Evolutionary conservation across 2,888 invertebrate genomes (phyloP).

Genomic region (Alloplasta piceator): DNA sequence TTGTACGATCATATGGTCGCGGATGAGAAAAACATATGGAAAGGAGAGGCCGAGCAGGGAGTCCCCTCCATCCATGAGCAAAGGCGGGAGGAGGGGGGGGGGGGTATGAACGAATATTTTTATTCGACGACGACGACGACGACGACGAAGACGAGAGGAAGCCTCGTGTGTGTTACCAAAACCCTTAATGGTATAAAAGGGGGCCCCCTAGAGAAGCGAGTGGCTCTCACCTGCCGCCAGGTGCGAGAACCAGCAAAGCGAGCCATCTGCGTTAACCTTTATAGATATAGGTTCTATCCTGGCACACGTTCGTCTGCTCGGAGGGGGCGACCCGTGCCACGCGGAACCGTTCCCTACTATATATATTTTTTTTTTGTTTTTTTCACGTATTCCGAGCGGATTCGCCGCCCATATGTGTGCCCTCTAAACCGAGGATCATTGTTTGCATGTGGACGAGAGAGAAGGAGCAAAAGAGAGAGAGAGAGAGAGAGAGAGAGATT

Average conservation of each 20-base stretch:
- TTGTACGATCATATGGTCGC: conserved; percentile 55
- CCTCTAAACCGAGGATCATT: conserved; percentile 28
- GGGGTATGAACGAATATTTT: conserved; percentile 18
- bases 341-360: conserved; percentile 74
- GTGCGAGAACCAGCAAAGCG: conserved; percentile 72
- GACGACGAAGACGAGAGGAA: conserved; percentile 20
- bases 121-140: conserved; percentile 16
- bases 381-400: conserved; percentile 50
- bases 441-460: not conserved
- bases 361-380: conserved; percentile 25
- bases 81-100: not conserved
- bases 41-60: conserved; percentile 19
- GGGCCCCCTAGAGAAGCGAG: conserved; percentile 70
- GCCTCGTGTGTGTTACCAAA: conserved; percentile 45
- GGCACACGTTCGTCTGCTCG: conserved; percentile 60
- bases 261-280: conserved; percentile 75
- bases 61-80: not conserved
- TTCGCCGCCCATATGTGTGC: conserved; percentile 59
- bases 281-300: not conserved
- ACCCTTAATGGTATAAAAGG: conserved; percentile 54
- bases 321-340: conserved; percentile 73
- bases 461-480: conserved; percentile 24
- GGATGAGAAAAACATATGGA: conserved; percentile 40
- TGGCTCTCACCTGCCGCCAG: conserved; percentile 79
- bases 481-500: conserved; percentile 3